phyloP scores from a whole-genome alignment of 2,888 invertebrate species.

The Ephialtes manifestator region DNA sequence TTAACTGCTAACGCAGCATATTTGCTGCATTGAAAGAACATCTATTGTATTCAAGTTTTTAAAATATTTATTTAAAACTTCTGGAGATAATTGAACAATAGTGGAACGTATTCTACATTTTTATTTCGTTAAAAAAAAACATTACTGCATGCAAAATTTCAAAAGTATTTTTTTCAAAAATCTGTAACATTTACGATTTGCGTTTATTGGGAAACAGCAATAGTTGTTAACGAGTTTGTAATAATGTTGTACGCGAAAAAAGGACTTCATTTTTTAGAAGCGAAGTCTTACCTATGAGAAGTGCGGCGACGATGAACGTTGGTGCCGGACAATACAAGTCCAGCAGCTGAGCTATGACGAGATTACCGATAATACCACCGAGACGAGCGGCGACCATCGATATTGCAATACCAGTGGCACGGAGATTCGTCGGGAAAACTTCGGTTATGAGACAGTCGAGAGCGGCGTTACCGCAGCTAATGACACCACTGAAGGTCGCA shows the following conservation, averaged over 20 bases:
- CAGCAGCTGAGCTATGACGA: slow-evolving; percentile 95
- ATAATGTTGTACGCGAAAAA: no score
- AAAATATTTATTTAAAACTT: no score
- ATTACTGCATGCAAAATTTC: no score
- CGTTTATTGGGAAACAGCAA: not conserved
- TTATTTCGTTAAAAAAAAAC: no score
- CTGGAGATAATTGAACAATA: no score
- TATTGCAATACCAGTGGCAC: slow-evolving; percentile 96
- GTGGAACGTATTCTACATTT: no score
- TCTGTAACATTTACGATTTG: not conserved
- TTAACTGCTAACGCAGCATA: no score
- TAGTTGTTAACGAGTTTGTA: no score
- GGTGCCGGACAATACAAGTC: slow-evolving; percentile 97
- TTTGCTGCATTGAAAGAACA: no score
- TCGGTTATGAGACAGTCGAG: slow-evolving; percentile 97
- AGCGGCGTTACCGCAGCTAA: slow-evolving; percentile 95
- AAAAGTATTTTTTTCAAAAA: no score
- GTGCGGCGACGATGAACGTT: slow-evolving; percentile 95
- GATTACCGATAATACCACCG: slow-evolving; percentile 95
- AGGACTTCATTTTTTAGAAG: not conserved
- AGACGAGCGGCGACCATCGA: slow-evolving; percentile 96
- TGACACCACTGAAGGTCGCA: slow-evolving; percentile 95
- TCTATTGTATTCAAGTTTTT: no score
- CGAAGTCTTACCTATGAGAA: slow-evolving; percentile 89
- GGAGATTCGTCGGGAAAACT: slow-evolving; percentile 96